These are phyloP conservation scores for Subanguina moxae DNA, from an alignment of 1,140 invertebrate genomes.

Conservation along the genomic window DNA sequence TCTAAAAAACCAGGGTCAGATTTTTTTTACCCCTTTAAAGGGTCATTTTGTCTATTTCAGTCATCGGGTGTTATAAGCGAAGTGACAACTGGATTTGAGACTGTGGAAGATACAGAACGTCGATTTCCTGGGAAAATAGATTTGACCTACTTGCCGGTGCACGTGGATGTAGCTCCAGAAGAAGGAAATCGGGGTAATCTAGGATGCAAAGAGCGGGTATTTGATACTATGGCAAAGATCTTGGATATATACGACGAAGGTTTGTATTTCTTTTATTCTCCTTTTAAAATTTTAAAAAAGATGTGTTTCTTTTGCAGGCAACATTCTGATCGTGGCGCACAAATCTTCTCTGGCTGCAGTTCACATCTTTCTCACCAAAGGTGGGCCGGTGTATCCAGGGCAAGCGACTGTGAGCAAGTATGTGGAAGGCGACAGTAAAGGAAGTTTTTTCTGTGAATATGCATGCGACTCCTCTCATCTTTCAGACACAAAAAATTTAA, in stretches of 20 bases:
- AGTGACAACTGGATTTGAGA: neutral
- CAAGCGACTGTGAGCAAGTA: constrained; percentile 4
- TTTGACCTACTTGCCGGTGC: neutral
- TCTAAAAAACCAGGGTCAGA: too few species aligned
- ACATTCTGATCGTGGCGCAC: neutral
- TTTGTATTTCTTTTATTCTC: neutral
- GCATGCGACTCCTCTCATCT: constrained; percentile 2
- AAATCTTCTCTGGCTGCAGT: neutral
- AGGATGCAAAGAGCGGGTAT: neutral
- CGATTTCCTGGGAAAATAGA: neutral
- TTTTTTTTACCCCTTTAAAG: too few species aligned
- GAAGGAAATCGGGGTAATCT: neutral
- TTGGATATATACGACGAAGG: neutral
- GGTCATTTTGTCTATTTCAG: too few species aligned
- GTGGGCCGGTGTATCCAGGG: neutral
- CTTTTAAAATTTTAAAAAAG: neutral
- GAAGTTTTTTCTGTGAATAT: neutral
- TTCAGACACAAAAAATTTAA: neutral
- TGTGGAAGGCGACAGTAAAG: neutral
- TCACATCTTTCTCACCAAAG: neutral
- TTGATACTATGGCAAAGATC: neutral
- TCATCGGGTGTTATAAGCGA: too few species aligned
- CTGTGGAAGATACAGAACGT: neutral
- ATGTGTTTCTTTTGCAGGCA: neutral
- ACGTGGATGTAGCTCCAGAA: neutral